phyloP scores from a whole-genome alignment of 2,888 invertebrate genomes.

The Atethmia centrago region DNA sequence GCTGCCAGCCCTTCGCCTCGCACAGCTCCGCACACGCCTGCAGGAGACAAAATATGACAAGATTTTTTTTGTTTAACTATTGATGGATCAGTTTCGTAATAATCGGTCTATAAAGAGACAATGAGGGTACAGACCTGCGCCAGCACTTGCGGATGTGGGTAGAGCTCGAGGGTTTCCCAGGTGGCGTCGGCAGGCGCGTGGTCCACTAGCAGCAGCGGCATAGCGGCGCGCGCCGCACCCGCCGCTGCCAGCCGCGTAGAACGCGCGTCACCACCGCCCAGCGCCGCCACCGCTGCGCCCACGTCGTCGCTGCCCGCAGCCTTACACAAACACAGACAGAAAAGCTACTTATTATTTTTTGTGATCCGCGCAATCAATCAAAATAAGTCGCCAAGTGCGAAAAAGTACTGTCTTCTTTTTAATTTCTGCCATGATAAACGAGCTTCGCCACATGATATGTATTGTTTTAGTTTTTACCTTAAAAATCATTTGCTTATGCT shows the following conservation, averaged over 20 bases:
- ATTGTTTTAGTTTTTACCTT: too few relatives aligned
- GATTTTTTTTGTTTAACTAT: too few relatives aligned
- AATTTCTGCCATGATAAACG: too few relatives aligned
- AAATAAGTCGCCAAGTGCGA: not conserved
- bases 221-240: slow-evolving; percentile 78
- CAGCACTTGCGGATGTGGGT: slow-evolving; percentile 76
- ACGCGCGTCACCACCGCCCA: slow-evolving; percentile 65
- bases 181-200: slow-evolving; percentile 67
- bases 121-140: slow-evolving; percentile 66
- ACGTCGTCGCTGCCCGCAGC: slow-evolving; percentile 40
- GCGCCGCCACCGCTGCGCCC: slow-evolving; percentile 61
- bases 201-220: slow-evolving; percentile 77
- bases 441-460: too few relatives aligned
- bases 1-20: slow-evolving; percentile 80
- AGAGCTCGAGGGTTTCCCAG: slow-evolving; percentile 77
- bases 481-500: too few relatives aligned
- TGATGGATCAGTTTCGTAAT: not conserved
- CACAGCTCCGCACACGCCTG: slow-evolving; percentile 78
- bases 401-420: not conserved
- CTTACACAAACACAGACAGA: slow-evolving; percentile 8
- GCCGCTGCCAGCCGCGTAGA: slow-evolving; percentile 71
- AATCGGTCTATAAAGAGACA: not conserved
- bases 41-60: not conserved
- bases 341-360: not conserved
- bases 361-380: not conserved